A percentile compares a stretch with the other conserved stretches of the same genome.
phyloP scores from a whole-genome alignment of 2,888 invertebrate species.

The Eretmocerus hayati region DNA sequence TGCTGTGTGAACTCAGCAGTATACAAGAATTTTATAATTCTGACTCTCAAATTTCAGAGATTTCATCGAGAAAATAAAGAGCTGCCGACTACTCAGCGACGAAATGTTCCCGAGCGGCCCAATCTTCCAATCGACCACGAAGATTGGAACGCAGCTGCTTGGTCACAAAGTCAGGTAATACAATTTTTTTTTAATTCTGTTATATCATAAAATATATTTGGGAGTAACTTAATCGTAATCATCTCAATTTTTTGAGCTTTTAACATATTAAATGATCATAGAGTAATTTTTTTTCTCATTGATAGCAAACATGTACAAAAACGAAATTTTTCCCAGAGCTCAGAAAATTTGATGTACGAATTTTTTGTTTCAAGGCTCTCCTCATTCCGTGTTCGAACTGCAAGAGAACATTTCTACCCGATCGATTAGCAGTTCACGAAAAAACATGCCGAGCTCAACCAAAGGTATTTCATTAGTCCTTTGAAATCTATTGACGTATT shows the following conservation, averaged over 20 bases:
- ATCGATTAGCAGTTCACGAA: conserved; percentile 58
- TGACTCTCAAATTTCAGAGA: conserved; percentile 45
- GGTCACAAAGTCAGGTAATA: conserved; percentile 51
- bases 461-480: conserved; percentile 24
- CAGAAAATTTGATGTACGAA: neutral
- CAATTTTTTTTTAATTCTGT: neutral
- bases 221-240: neutral
- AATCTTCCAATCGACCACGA: conserved; percentile 42
- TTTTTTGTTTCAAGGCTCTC: conserved; percentile 41
- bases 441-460: conserved; percentile 44
- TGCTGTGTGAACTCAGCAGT: no score
- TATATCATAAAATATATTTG: neutral
- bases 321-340: no score
- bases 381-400: conserved; percentile 60
- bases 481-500: no score
- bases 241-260: neutral
- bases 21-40: neutral
- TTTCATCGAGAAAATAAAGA: conserved; percentile 58
- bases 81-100: conserved; percentile 50
- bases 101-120: conserved; percentile 53
- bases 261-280: neutral
- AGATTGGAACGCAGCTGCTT: conserved; percentile 51
- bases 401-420: conserved; percentile 62
- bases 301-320: no score
- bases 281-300: neutral